A percentile compares a stretch with the other conserved stretches of the same genome.
phyloP scores from a whole-genome alignment of 2,113 vertebrate genomes.

The Seriola rivoliana region DNA sequence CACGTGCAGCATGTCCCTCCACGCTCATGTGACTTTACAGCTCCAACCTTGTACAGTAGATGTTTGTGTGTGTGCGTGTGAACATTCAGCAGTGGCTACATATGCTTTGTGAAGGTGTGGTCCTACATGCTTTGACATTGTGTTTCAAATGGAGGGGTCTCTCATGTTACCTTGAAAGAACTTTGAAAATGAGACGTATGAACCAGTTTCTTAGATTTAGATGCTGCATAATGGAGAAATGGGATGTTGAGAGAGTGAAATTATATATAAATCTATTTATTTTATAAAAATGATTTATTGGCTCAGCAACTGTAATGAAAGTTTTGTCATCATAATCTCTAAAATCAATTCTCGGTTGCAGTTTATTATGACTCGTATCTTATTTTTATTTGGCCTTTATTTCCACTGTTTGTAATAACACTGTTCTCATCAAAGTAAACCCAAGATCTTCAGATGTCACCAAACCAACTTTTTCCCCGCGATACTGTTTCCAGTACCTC shows the following conservation, averaged over 20 bases:
- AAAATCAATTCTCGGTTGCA: neutral
- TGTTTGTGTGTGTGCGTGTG: neutral
- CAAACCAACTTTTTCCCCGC: neutral
- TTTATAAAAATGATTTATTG: neutral
- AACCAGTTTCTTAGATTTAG: conserved; percentile 25
- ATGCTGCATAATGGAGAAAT: conserved; percentile 12
- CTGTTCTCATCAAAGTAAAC: too few species aligned
- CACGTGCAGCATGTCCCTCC: conserved; percentile 70
- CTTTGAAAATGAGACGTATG: conserved; percentile 23
- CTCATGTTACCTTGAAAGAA: conserved; percentile 46
- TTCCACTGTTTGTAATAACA: neutral
- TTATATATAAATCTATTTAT: conserved; percentile 12
- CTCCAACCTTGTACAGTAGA: conserved; percentile 56
- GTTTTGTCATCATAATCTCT: neutral
- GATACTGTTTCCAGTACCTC: too few species aligned
- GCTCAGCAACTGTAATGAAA: neutral
- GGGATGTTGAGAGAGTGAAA: neutral
- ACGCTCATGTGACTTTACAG: conserved; percentile 67
- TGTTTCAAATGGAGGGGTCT: conserved; percentile 25
- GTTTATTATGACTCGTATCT: neutral
- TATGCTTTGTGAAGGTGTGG: conserved; percentile 41
- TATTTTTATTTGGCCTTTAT: neutral
- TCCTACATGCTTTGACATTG: conserved; percentile 17
- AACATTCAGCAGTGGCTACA: conserved; percentile 26
- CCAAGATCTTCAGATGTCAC: neutral